Evolutionary conservation across 2,797 vertebrate genomes (phyloP), one percentile per base, ranked within the genome.

Genomic region (Parauchenoglanis punctatus): DNA sequence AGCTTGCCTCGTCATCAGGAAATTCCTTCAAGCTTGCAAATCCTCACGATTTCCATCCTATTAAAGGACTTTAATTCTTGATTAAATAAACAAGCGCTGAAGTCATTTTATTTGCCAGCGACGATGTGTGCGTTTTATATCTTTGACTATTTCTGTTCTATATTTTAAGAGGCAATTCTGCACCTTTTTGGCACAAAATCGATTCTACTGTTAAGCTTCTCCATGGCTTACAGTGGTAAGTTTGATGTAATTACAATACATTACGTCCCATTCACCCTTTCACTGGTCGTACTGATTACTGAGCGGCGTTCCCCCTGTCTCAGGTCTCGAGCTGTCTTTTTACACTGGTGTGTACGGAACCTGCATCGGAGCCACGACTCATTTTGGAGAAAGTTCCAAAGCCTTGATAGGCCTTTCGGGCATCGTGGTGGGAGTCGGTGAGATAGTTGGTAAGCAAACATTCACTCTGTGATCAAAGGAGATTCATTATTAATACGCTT

Each of bases 301-400:
- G 61, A 81, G 25, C 49, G 2, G 11, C 46, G 8, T 80, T 25
- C 49, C 56, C 8, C 70, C 10, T 85, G 1, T 61, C 76, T 13
- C 58, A 97, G 96, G 96, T 87, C 93, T 97, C 85, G 96, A 96
- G 94, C 91, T 97, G 40, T 93, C 94, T 7, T 97, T 97, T 92
- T 97, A 96, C 93, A 97, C 96, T 46, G 96, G 96, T 0, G 95
- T 97, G 28, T 97, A 96, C 28, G 96, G 96, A 73, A 97, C 96
- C 3, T 97, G 96, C 40, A 94, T 97, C 0, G 96, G 96, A n/a
- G 96, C 96, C 0, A 96, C 96, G 0, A 11, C 92, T 1, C 92
- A 96, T 35, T 97, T 97, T 70, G 95, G 94, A 86, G 88, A 75
- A 0, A 84, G 90, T 56, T 95, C 95, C 6, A 96, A 95, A 92